Base-by-base conservation (phyloP, 2,113 vertebrate species). In the Bufo bufo region DNA sequence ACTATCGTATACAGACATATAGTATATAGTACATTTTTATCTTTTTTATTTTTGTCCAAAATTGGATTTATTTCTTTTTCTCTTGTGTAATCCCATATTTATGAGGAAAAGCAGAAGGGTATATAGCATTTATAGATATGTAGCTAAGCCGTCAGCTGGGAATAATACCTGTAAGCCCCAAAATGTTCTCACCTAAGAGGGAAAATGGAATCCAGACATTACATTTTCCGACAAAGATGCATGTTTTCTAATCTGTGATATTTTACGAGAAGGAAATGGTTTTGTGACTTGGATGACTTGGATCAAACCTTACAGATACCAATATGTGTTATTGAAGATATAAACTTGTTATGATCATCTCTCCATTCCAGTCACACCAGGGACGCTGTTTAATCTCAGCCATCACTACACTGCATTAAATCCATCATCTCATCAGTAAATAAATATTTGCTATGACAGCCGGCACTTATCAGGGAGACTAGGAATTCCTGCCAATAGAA, bases 271-370 rank as follows among this genome's bases (percentile, higher is more conserved):
- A 49, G 59, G 33, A n/a, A 84, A 23, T 10, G n/a, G n/a, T 54
- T 69, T 69, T 10, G 13, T 52, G 45, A 71, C 47, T 33, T 71
- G 33, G 33, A 1, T 33, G 33, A 33, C 50, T 69, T 23, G 66
- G 63, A 71, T 84, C 49, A 69, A 83, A 14, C 19, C 47, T 52
- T 47, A 52, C 61, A 84, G 52, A 84, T 54, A 65, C 71, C 61
- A 83, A 84, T 83, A 52, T 71, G 65, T 69, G 69, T 84, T 69
- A 69, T 69, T 84, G 20, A 54, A 71, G 82, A 84, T 84, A 84
- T 33, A 84, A 66, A 83, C 10, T 8, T 66, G 20, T 47, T 84
- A 54, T 71, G 63, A 69, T 83, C 80, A 65, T 52, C 82, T 54
- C 49, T 54, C 56, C 47, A 84, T 84, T 54, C 12, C 49, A 54